phyloP scores from a whole-genome alignment of 1,140 invertebrate species.

The Caerostris extrusa region DNA sequence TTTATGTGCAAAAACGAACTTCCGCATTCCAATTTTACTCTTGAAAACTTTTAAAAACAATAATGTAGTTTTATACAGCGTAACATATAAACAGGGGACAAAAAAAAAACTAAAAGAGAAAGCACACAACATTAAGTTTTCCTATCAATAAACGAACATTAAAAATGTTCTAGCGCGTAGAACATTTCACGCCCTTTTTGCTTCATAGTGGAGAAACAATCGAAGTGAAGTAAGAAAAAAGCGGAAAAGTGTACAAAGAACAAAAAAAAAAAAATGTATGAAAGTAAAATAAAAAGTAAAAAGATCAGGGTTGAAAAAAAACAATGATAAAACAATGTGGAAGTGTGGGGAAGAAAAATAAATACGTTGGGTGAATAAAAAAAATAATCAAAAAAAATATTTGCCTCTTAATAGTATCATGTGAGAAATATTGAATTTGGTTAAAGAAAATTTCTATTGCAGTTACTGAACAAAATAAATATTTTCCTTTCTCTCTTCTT shows the following conservation, averaged over 20 bases:
- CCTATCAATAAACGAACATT: slow-evolving; percentile 43
- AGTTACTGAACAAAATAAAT: too few relatives aligned
- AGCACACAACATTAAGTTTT: slow-evolving; percentile 20
- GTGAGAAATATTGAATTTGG: background rate
- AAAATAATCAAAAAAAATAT: background rate
- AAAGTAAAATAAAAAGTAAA: background rate
- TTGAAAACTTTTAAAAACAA: background rate
- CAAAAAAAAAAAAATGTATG: background rate
- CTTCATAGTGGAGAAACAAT: slow-evolving; percentile 14
- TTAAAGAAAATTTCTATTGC: too few relatives aligned
- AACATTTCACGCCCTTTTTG: slow-evolving; percentile 45
- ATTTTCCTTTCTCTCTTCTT: too few relatives aligned
- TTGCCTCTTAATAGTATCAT: background rate
- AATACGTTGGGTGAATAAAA: background rate
- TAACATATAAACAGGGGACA: background rate
- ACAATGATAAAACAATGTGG: background rate
- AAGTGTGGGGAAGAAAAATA: background rate
- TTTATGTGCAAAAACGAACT: too few relatives aligned
- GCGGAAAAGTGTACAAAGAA: background rate
- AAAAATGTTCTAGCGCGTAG: slow-evolving; percentile 3
- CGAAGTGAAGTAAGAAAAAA: slow-evolving; percentile 11
- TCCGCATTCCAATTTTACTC: too few relatives aligned
- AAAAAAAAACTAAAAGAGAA: background rate
- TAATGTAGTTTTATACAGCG: background rate
- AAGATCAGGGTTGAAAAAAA: background rate